Conservation (phyloP, 2,888 invertebrate genomes). For the Cataglyphis altisquamis region DNA sequence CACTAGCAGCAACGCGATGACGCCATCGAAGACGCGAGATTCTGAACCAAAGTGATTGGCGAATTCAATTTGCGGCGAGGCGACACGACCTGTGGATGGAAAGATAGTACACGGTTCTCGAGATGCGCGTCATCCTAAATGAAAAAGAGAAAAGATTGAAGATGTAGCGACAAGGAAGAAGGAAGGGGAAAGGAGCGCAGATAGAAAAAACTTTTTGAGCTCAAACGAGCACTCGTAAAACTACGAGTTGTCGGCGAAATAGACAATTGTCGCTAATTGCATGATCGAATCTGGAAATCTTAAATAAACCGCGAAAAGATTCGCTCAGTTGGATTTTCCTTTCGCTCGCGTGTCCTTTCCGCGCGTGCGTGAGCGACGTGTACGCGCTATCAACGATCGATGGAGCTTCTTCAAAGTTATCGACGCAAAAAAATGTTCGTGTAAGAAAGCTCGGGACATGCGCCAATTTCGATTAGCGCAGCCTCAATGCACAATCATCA, state of each 20-base stretch:
- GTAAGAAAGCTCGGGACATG: conserved; percentile 33
- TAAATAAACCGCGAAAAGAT: conserved; percentile 73
- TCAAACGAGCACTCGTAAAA: conserved; percentile 76
- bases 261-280: conserved; percentile 77
- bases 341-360: conserved; percentile 16
- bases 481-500: conserved; percentile 32
- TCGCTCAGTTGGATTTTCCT: neutral
- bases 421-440: conserved; percentile 19
- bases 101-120: conserved; percentile 63
- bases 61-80: conserved; percentile 66
- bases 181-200: neutral
- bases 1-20: conserved; percentile 12
- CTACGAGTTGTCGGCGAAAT: conserved; percentile 73
- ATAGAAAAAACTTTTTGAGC: neutral
- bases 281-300: conserved; percentile 69
- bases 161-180: neutral
- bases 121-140: conserved; percentile 29
- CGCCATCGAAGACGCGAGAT: conserved; percentile 34
- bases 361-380: conserved; percentile 21
- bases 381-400: conserved; percentile 24
- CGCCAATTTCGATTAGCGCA: conserved; percentile 36
- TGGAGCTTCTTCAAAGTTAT: conserved; percentile 11
- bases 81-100: conserved; percentile 20
- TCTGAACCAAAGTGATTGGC: conserved; percentile 38
- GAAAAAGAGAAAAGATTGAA: conserved; percentile 22